phyloP scores from a whole-genome alignment of 2,888 invertebrate species.

The Acleris literana region DNA sequence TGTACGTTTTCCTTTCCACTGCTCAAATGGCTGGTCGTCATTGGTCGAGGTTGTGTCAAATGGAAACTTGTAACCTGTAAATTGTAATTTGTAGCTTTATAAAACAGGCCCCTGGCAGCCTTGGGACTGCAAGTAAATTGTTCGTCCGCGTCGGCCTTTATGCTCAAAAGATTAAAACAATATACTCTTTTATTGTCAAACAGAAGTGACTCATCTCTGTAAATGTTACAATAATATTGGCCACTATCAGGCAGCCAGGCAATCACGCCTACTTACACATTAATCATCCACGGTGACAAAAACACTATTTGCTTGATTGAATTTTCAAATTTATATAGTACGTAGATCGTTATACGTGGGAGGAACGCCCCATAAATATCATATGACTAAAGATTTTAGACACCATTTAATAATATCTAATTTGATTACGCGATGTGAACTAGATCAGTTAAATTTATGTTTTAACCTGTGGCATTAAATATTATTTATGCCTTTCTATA shows the following conservation, averaged over 20 bases:
- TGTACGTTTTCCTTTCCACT: too few relatives aligned
- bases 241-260: conserved; percentile 5
- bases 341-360: conserved; percentile 24
- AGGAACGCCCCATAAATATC: conserved; percentile 24
- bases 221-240: conserved; percentile 5
- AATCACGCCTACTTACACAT: conserved; percentile 28
- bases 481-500: background rate
- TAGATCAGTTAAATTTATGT: conserved; percentile 29
- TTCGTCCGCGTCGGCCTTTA: too few relatives aligned
- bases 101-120: too few relatives aligned
- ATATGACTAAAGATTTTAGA: conserved; percentile 28
- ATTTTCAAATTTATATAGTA: conserved; percentile 30
- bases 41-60: too few relatives aligned
- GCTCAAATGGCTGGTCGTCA: too few relatives aligned
- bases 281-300: conserved; percentile 33
- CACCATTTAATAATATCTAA: conserved; percentile 28
- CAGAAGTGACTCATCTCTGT: background rate
- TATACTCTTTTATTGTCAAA: background rate
- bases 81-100: too few relatives aligned
- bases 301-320: conserved; percentile 32
- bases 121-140: too few relatives aligned
- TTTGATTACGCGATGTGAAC: conserved; percentile 32
- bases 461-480: conserved; percentile 7
- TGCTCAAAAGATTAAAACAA: too few relatives aligned
- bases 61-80: too few relatives aligned